phyloP scores from a whole-genome alignment of 1,140 invertebrate genomes.

The Euwallacea similis region DNA sequence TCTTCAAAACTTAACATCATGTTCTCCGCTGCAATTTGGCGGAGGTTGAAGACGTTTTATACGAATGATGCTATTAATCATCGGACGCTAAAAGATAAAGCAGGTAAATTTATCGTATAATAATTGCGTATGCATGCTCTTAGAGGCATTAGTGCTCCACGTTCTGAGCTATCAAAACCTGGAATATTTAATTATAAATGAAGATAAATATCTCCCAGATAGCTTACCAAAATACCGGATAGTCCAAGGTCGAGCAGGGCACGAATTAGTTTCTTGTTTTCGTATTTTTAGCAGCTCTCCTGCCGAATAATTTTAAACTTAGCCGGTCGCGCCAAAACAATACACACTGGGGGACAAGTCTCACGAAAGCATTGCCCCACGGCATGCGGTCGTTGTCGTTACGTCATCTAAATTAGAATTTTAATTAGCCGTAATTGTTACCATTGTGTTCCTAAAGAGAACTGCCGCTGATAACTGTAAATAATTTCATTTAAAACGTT shows the following conservation, averaged over 20 bases:
- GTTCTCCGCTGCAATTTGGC: too few species aligned
- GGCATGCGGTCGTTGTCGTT: neutral
- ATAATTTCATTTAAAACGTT: constrained; percentile 29
- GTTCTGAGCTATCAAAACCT: too few species aligned
- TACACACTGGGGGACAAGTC: neutral
- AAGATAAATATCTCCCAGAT: neutral
- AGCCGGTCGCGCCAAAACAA: constrained; percentile 4
- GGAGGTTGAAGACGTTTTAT: too few species aligned
- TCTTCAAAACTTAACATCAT: too few species aligned
- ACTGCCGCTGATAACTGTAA: constrained; percentile 21
- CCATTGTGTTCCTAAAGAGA: constrained; percentile 16
- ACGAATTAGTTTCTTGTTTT: constrained; percentile 1
- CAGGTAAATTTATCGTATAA: too few species aligned
- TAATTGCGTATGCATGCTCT: too few species aligned
- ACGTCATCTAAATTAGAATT: neutral
- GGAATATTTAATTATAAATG: neutral
- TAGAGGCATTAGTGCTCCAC: too few species aligned
- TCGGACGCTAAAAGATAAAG: too few species aligned
- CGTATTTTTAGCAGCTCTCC: constrained; percentile 4
- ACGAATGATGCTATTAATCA: too few species aligned
- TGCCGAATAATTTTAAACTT: constrained; percentile 11
- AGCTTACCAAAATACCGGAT: neutral
- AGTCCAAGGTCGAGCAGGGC: neutral
- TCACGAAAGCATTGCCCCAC: neutral
- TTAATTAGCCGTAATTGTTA: constrained; percentile 22